Conservation (phyloP, 2,888 invertebrate genomes). For the Acanthosepion lycidas region DNA sequence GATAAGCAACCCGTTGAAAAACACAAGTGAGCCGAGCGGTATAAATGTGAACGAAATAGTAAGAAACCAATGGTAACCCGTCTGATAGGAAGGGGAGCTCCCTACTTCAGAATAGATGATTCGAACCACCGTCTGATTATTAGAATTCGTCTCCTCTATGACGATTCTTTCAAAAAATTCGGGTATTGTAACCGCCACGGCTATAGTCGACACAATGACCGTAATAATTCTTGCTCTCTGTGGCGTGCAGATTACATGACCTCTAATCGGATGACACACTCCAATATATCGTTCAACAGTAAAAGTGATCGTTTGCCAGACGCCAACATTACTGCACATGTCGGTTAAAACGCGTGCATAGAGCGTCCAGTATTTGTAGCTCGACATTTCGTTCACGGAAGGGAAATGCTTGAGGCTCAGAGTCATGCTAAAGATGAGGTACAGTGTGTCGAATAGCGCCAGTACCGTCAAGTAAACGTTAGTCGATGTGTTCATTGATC, state of each 20-base stretch:
- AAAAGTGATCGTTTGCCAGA: slow-evolving; percentile 84
- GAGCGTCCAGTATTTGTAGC: slow-evolving; percentile 77
- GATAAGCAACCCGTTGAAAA: slow-evolving; percentile 84
- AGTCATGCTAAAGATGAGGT: slow-evolving; percentile 81
- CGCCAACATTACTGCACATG: slow-evolving; percentile 81
- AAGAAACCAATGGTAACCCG: slow-evolving; percentile 80
- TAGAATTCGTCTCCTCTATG: slow-evolving; percentile 45
- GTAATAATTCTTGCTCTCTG: slow-evolving; percentile 82
- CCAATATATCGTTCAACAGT: slow-evolving; percentile 85
- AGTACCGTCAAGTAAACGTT: slow-evolving; percentile 81
- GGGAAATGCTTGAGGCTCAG: slow-evolving; percentile 79
- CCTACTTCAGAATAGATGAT: slow-evolving; percentile 75
- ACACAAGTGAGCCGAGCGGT: slow-evolving; percentile 81
- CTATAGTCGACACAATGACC: slow-evolving; percentile 78
- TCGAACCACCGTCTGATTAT: slow-evolving; percentile 52
- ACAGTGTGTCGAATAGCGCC: slow-evolving; percentile 83
- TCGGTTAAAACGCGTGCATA: slow-evolving; percentile 80
- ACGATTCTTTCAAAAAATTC: slow-evolving; percentile 80
- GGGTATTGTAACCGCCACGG: slow-evolving; percentile 79
- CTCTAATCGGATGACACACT: slow-evolving; percentile 84
- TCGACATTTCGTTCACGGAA: slow-evolving; percentile 77
- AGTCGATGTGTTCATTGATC: slow-evolving; percentile 71
- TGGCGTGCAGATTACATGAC: slow-evolving; percentile 78
- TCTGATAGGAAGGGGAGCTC: slow-evolving; percentile 77
- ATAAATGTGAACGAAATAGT: slow-evolving; percentile 77